phyloP scores from a whole-genome alignment of 2,113 vertebrate genomes.

The Tinamus guttatus region DNA sequence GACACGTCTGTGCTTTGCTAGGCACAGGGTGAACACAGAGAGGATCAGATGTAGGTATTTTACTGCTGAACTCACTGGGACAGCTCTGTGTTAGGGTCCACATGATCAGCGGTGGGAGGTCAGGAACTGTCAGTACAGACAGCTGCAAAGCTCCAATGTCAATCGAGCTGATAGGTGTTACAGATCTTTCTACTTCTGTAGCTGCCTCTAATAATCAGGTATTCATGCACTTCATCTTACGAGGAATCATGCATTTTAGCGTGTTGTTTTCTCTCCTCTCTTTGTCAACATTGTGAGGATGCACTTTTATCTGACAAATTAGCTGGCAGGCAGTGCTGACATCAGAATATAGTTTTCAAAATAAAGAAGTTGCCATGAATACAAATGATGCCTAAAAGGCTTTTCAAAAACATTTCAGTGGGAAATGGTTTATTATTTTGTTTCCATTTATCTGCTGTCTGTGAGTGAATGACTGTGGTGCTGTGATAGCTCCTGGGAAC shows the following conservation, averaged over 20 bases:
- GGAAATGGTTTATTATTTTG: background rate
- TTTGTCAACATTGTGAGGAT: background rate
- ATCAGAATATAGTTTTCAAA: background rate
- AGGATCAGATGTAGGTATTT: background rate
- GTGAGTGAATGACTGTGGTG: no score
- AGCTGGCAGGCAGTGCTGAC: background rate
- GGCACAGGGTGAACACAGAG: background rate
- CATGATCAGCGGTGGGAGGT: background rate
- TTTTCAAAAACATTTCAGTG: background rate
- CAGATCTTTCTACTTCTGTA: background rate
- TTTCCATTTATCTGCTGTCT: background rate
- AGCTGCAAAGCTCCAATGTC: accelerated
- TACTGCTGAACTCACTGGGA: background rate
- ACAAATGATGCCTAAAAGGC: background rate
- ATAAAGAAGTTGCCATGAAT: background rate
- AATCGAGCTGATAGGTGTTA: background rate
- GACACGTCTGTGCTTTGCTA: background rate
- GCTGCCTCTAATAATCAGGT: background rate
- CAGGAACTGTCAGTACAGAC: accelerated
- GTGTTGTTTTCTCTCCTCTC: background rate
- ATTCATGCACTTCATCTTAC: background rate
- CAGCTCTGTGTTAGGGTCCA: background rate
- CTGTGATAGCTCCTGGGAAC: background rate
- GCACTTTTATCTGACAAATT: background rate
- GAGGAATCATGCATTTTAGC: background rate